Evolutionary conservation across 2,888 invertebrate species (phyloP), one percentile per base, ranked within the genome.

Genomic region (Orchesellides sinensis): DNA sequence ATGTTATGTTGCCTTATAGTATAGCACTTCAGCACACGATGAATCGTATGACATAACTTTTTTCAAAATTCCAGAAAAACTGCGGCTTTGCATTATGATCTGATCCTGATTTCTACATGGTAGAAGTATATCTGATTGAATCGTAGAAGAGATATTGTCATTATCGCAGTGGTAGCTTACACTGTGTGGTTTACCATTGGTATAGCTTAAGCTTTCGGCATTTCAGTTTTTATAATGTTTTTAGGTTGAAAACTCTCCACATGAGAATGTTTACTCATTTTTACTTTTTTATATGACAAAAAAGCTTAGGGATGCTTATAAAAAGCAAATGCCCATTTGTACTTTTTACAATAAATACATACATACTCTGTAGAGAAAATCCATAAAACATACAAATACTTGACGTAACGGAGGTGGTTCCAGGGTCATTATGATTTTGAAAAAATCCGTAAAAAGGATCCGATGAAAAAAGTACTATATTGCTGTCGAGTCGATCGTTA

Each of bases 361-460:
- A 1, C 29, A 17, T 56, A 17, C 2, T 35, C 1, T 63, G 23
- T 32, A 72, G 59, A 49, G 59, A 27, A 63, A 79, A 79, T 79
- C 69, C 69, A 35, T 79, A 79, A 79, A 79, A 70, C 78, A 79
- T 79, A 79, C 78, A 79, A 70, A 70, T 79, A 80, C 72, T 80
- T 80, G 79, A 80, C 72, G 56, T 72, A 72, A 49, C 54, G 79
- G 79, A 65, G 70, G 66, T 66, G 70, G 78, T 56, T 72, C 56
- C 56, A 54, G 72, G 47, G 66, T 80, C 72, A 80, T 80, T 80
- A 72, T 56, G 72, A 63, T 49, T 79, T 80, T 63, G 29, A 56
- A 23, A 54, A 79, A 77, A 54, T 17, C 29, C 29, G 68, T 40
- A 52, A 70, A 78, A 78, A 77, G 66, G 59, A 69, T 49, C 77